Evolutionary conservation across 2,888 invertebrate species (phyloP).

Genomic region (Tanytarsus gracilentus): DNA sequence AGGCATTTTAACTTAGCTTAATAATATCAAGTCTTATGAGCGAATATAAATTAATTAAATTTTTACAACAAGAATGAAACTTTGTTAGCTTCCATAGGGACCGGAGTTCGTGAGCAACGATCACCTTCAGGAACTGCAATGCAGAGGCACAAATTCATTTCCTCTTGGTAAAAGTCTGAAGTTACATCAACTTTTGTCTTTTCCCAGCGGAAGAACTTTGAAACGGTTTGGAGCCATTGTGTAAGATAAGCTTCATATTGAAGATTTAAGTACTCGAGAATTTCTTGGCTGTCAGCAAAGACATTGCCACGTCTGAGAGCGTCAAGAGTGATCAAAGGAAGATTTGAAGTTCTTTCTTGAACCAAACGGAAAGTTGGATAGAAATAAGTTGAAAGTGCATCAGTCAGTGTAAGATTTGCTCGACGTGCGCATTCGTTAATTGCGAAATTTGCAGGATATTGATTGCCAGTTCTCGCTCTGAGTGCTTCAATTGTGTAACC

Average conservation of each 20-base stretch:
- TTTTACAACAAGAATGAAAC: too few relatives aligned
- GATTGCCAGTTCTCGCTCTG: too few relatives aligned
- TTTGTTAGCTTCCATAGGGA: too few relatives aligned
- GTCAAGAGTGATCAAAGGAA: slow-evolving; percentile 4
- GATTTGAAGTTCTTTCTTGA: background rate
- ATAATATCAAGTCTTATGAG: too few relatives aligned
- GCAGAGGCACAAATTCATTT: slow-evolving; percentile 9
- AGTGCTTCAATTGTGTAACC: slow-evolving; percentile 9
- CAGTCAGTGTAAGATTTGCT: slow-evolving; percentile 1
- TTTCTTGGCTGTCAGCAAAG: slow-evolving; percentile 10
- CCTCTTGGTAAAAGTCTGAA: slow-evolving; percentile 11
- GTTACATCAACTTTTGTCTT: background rate
- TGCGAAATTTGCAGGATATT: too few relatives aligned
- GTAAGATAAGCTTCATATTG: background rate
- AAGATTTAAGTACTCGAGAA: background rate
- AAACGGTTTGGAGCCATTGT: slow-evolving; percentile 1
- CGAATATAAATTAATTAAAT: too few relatives aligned
- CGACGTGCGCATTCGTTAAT: slow-evolving; percentile 7
- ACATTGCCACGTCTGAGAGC: slow-evolving; percentile 17
- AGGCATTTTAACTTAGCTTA: too few relatives aligned
- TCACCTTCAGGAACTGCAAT: too few relatives aligned
- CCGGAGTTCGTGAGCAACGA: too few relatives aligned
- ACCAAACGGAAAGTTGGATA: slow-evolving; percentile 12
- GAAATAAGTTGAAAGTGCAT: background rate
- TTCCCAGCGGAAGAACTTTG: slow-evolving; percentile 16